phyloP scores from a whole-genome alignment of 2,113 vertebrate species.

The Craseonycteris thonglongyai region DNA sequence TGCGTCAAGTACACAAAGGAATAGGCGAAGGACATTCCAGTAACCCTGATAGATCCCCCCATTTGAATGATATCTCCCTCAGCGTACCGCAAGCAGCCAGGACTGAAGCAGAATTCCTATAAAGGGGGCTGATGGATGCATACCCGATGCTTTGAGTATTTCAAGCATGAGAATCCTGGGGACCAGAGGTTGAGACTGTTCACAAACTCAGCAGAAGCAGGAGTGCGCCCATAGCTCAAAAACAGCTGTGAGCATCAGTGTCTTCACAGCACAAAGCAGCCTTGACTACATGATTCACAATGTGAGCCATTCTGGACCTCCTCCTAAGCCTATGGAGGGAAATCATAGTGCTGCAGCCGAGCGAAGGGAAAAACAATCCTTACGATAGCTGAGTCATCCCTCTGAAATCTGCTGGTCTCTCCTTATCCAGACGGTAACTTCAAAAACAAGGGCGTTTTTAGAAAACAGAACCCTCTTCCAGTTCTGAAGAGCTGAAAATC shows the following conservation, averaged over 20 bases:
- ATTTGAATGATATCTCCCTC: slow-evolving; percentile 25
- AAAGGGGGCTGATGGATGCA: neutral
- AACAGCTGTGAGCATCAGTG: neutral
- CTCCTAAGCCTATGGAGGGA: neutral
- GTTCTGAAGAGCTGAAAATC: neutral
- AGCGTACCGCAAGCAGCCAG: neutral
- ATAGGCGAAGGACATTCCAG: slow-evolving; percentile 31
- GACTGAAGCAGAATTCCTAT: slow-evolving; percentile 8
- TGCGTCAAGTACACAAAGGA: slow-evolving; percentile 56
- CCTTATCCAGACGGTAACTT: neutral
- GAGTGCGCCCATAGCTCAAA: neutral
- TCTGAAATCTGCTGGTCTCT: slow-evolving; percentile 27
- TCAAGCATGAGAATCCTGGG: neutral
- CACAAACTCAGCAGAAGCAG: neutral
- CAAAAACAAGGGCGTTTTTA: neutral
- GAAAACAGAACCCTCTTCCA: neutral
- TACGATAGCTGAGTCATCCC: neutral
- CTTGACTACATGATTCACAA: neutral
- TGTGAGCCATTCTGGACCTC: neutral
- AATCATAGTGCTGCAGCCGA: neutral
- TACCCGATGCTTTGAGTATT: neutral
- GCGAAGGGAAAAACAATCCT: neutral
- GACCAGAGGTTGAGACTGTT: neutral
- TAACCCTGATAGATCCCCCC: neutral
- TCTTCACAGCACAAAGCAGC: neutral